Evolutionary conservation across 1,140 invertebrate species (phyloP).

Genomic region (Drosophila mayri): DNA sequence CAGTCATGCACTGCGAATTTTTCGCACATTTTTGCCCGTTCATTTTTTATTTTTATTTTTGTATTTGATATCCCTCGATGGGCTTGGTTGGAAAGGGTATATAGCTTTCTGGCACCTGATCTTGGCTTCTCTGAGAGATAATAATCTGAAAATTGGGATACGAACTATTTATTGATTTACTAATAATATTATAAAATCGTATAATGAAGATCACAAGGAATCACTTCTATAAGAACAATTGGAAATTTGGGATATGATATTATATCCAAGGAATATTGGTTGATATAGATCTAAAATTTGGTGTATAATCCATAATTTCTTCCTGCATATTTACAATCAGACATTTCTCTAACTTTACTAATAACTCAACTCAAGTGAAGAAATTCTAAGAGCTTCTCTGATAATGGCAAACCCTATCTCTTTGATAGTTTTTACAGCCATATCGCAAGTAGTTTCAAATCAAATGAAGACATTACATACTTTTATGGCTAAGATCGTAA

Average conservation of each 20-base stretch:
- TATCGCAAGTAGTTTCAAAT: constrained; percentile 13
- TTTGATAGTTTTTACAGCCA: constrained; percentile 16
- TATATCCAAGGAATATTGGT: neutral
- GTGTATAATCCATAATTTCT: neutral
- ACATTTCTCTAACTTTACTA: neutral
- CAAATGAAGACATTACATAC: constrained; percentile 30
- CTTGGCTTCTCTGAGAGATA: neutral
- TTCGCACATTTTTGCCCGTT: constrained; percentile 58
- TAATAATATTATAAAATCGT: neutral
- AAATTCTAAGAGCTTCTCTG: neutral
- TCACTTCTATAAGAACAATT: neutral
- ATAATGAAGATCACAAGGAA: neutral
- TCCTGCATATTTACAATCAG: neutral
- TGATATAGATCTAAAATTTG: neutral
- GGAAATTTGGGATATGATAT: too few relatives aligned
- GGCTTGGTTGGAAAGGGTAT: neutral
- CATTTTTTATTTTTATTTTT: constrained; percentile 10
- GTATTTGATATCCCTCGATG: constrained; percentile 21
- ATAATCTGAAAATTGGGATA: neutral
- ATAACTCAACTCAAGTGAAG: neutral
- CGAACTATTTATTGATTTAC: neutral
- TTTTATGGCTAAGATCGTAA: constrained; percentile 30
- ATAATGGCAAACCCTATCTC: neutral
- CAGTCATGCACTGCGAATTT: constrained; percentile 49
- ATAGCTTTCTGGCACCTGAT: neutral